phyloP scores from a whole-genome alignment of 1,140 invertebrate species.

The Ridgeia piscesae region DNA sequence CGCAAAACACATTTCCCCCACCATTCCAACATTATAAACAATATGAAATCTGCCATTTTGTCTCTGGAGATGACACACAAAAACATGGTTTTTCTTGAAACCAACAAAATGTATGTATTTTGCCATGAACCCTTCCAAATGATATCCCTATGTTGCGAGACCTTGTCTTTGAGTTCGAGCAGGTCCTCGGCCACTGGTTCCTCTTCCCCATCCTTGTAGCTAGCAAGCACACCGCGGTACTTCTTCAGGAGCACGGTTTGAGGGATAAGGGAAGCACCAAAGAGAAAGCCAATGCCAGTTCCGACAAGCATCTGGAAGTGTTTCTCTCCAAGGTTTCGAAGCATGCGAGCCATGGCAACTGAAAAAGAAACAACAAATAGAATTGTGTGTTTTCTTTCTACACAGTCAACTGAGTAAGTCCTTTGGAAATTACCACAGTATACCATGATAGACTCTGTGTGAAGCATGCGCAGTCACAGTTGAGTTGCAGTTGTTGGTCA shows the following conservation, averaged over 20 bases:
- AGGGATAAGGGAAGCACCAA: conserved; percentile 45
- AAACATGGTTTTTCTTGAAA: too few relatives aligned
- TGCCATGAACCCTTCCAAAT: too few relatives aligned
- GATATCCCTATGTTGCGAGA: not conserved
- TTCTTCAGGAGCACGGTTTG: conserved; percentile 61
- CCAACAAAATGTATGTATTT: too few relatives aligned
- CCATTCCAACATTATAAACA: too few relatives aligned
- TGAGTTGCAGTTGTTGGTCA: too few relatives aligned
- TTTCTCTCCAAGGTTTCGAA: not conserved
- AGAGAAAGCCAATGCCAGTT: not conserved
- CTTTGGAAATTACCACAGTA: too few relatives aligned
- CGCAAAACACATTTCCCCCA: too few relatives aligned
- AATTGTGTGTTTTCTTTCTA: not conserved
- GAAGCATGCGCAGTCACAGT: too few relatives aligned
- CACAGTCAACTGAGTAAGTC: not conserved
- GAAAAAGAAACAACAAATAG: not conserved
- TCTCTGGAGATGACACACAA: too few relatives aligned
- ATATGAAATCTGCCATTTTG: too few relatives aligned
- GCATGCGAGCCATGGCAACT: not conserved
- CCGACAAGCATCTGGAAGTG: conserved; percentile 2
- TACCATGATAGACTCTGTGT: too few relatives aligned
- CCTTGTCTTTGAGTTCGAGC: conserved; percentile 31
- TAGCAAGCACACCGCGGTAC: conserved; percentile 60
- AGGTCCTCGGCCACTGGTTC: conserved; percentile 28
- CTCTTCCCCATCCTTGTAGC: conserved; percentile 59